Base-by-base conservation (phyloP, 2,888 invertebrate genomes). In the Aphodius granarius region DNA sequence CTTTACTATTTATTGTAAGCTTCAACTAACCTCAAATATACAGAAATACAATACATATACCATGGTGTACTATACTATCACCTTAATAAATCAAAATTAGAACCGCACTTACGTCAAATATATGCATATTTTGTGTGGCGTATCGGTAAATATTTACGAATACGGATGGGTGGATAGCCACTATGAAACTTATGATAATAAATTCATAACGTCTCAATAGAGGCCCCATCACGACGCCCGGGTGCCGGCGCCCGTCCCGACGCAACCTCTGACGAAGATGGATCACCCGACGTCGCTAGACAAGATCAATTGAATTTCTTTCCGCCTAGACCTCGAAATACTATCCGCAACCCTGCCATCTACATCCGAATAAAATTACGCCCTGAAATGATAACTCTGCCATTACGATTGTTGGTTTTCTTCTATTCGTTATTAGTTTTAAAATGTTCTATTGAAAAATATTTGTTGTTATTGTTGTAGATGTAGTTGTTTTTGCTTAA, bases 221-320 rank as follows among this genome's bases (percentile, higher is more conserved):
- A 82, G 83, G 83, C 82, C 82, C 82, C 83, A 81, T 81, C 82
- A 81, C 81, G 83, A 84, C 84, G 84, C 76, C 66, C 75, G 63
- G 77, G 78, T 79, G 79, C 80, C 82, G 82, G 81, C 83, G 83
- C 82, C 83, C 83, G 83, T 83, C 83, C 83, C 82, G 85, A 84
- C 85, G 84, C 83, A 81, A 77, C 83, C 84, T 84, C 82, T 87
- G 87, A 88, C 88, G 88, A 88, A 89, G 89, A 89, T 87, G 87
- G 86, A 89, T 89, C 84, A 86, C 85, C 86, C 85, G 83, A 86
- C 87, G 86, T 86, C 86, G 84, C 87, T 85, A 87, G 88, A 88
- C 88, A 87, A 89, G 88, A 89, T 89, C 89, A 89, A 89, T 89
- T 89, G 88, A 89, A 89, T 89, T 89, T 88, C 88, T 88, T 88